Evolutionary conservation across 2,113 vertebrate genomes (phyloP).

Genomic region (Haemorhous mexicanus): DNA sequence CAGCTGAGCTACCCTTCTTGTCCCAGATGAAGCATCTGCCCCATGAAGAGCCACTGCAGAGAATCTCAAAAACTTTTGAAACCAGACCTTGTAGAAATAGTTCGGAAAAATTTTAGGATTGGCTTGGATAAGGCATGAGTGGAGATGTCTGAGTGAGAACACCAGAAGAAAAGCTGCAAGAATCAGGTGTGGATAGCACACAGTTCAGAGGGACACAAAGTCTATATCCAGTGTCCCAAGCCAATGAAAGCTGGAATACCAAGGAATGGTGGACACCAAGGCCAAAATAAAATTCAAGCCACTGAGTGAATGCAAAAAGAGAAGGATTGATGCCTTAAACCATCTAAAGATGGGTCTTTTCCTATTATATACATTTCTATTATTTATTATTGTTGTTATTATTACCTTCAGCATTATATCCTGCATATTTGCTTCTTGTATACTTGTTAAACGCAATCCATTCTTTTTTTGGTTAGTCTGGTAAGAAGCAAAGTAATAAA

Average conservation of each 20-base stretch:
- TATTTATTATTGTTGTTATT: neutral
- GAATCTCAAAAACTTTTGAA: neutral
- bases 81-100: neutral
- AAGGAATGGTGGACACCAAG: neutral
- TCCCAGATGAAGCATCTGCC: neutral
- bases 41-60: neutral
- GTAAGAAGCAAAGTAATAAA: neutral
- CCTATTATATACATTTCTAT: neutral
- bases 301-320: neutral
- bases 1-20: neutral
- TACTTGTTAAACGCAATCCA: neutral
- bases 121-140: neutral
- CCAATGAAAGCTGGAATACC: neutral
- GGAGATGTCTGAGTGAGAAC: neutral
- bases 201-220: neutral
- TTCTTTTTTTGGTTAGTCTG: neutral
- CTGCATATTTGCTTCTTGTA: neutral
- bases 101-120: neutral
- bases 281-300: neutral
- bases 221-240: neutral
- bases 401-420: neutral
- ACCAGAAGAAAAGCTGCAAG: neutral
- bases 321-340: neutral
- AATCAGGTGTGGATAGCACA: accelerated
- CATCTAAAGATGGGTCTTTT: neutral